Base-by-base conservation (phyloP, 2,797 vertebrate genomes). In the Orestias chungarensis region DNA sequence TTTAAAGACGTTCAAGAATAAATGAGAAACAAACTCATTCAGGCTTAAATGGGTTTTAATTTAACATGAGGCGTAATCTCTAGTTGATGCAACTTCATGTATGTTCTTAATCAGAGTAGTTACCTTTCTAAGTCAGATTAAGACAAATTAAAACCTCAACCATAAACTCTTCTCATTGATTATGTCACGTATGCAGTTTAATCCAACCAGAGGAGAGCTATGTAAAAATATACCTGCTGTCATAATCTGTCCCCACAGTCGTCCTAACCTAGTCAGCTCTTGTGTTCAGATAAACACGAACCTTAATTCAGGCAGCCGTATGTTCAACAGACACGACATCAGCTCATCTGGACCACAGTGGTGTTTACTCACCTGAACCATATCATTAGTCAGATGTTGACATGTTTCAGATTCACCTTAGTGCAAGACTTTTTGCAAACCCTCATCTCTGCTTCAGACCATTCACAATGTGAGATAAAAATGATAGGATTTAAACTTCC, bases 11-110 rank as follows among this genome's bases (percentile, higher is more conserved):
- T n/a, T n/a, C n/a, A n/a, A n/a, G n/a, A n/a, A n/a, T n/a, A n/a
- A n/a, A n/a, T n/a, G n/a, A n/a, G n/a, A n/a, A n/a, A n/a, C n/a
- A n/a, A n/a, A n/a, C n/a, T n/a, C n/a, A n/a, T n/a, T n/a, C n/a
- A n/a, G n/a, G n/a, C n/a, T n/a, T n/a, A n/a, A n/a, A n/a, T n/a
- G n/a, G n/a, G n/a, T n/a, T n/a, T n/a, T n/a, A n/a, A n/a, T n/a
- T n/a, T n/a, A n/a, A 42, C 68, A 18, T 31, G 9, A n/a, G 69
- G 78, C 64, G 15, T 66, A 70, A 75, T 78, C 29, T 10, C 6
- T 70, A 25, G 10, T 23, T 46, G 42, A 33, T 66, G 66, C 66
- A 50, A 6, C 11, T 62, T 40, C 23, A 42, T 7, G 42, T 50
- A 33, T 49, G 35, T 46, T 31, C 43, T 43, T 46, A n/a, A 33